Conservation (phyloP, 2,113 vertebrate species). For the Zapornia atra region DNA sequence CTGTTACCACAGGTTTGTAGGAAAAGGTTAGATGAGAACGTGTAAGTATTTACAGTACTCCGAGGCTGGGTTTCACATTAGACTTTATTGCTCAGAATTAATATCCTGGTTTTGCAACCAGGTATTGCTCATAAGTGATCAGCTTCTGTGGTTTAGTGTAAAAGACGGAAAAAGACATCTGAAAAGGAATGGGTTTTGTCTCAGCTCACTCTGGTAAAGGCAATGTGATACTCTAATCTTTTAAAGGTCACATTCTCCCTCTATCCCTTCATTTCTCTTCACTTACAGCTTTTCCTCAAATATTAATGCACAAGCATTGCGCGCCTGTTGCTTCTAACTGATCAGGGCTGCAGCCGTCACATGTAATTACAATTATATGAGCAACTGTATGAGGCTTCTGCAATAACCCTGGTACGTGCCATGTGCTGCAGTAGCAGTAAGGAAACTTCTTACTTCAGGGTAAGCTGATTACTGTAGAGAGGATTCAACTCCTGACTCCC, state of each 20-base stretch:
- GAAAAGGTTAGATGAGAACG: neutral
- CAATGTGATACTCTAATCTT: neutral
- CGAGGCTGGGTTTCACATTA: neutral
- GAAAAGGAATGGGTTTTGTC: neutral
- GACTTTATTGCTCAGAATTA: slow-evolving; percentile 35
- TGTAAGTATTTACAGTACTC: neutral
- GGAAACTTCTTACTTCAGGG: neutral
- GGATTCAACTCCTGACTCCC: neutral
- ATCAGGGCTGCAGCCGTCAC: neutral
- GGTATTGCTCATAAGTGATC: neutral
- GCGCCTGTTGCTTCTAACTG: neutral
- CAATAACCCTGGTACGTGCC: neutral
- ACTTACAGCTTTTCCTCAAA: neutral
- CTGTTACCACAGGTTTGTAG: neutral
- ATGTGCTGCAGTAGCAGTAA: neutral
- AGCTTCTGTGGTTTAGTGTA: neutral
- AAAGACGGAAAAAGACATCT: neutral
- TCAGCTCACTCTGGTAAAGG: neutral
- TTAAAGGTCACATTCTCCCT: neutral
- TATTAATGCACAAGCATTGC: neutral
- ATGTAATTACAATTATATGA: neutral
- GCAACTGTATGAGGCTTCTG: neutral
- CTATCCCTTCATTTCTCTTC: neutral
- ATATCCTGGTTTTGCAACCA: neutral
- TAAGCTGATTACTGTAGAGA: neutral